A percentile compares a stretch with the other conserved stretches of the same genome.
Evolutionary conservation across 92 coral and sea anemone genomes (phyloP).

Genomic region (Siderastrea siderea): DNA sequence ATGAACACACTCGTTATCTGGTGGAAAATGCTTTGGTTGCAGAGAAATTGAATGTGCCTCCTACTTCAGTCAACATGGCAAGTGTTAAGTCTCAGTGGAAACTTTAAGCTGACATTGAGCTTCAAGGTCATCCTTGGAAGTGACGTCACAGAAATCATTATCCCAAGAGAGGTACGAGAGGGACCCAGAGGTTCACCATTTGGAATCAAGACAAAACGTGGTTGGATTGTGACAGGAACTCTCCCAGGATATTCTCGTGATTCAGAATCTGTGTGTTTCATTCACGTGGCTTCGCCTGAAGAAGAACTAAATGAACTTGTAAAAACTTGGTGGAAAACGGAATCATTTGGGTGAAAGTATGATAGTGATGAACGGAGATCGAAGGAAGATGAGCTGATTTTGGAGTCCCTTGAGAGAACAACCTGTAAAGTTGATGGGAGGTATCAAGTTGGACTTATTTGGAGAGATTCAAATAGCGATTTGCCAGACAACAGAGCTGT

Average conservation of each 20-base stretch:
- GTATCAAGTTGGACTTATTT: slow-evolving; percentile 55
- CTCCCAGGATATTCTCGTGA: no score
- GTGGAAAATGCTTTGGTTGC: slow-evolving; percentile 43
- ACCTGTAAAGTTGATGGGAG: slow-evolving; percentile 58
- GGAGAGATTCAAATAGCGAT: slow-evolving; percentile 12
- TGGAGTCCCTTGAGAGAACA: slow-evolving; percentile 35
- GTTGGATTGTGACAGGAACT: no score
- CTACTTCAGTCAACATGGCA: slow-evolving; percentile 9
- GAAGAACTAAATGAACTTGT: slow-evolving; percentile 31
- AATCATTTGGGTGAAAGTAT: slow-evolving; percentile 38
- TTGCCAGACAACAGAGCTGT: not conserved
- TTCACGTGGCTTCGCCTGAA: slow-evolving; percentile 41
- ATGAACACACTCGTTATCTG: slow-evolving; percentile 13
- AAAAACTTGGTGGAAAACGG: not conserved
- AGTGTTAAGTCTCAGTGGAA: slow-evolving; percentile 29
- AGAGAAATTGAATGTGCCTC: slow-evolving; percentile 36
- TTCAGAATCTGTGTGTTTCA: not conserved
- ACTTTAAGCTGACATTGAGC: slow-evolving; percentile 35
- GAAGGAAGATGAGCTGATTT: slow-evolving; percentile 42
- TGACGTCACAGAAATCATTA: no score
- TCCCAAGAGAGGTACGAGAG: no score
- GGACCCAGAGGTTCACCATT: slow-evolving; percentile 15
- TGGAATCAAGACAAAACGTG: no score
- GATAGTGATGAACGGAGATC: slow-evolving; percentile 22
- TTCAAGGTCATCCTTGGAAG: not conserved